These are phyloP conservation scores for Hoplostethus atlanticus DNA, from an alignment of 2,797 vertebrate species.

Conservation along the genomic window DNA sequence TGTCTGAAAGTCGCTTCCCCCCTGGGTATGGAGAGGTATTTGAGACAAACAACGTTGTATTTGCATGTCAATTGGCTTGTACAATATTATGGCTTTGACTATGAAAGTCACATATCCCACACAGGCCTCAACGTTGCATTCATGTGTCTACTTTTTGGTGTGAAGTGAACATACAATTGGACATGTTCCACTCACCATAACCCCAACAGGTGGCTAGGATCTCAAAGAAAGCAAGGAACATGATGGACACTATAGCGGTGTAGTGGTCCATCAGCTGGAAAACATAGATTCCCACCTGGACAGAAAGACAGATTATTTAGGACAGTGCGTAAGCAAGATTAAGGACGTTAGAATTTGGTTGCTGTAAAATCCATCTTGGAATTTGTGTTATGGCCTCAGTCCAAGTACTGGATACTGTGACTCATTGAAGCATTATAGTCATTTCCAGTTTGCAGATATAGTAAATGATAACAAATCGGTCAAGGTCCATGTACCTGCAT, in stretches of 20 bases:
- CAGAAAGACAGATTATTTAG: constrained; percentile 21
- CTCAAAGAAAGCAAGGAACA: constrained; percentile 87
- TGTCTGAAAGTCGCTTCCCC: constrained; percentile 78
- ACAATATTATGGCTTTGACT: background rate
- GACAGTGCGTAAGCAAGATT: background rate
- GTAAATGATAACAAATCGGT: background rate
- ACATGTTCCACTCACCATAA: constrained; percentile 75
- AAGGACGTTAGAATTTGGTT: background rate
- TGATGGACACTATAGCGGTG: constrained; percentile 86
- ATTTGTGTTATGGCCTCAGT: background rate
- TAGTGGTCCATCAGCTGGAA: constrained; percentile 89
- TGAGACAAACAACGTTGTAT: constrained; percentile 15
- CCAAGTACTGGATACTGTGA: background rate
- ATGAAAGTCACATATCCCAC: background rate
- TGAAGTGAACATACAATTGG: background rate
- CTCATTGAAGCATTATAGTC: background rate
- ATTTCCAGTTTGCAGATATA: background rate
- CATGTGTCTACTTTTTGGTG: background rate
- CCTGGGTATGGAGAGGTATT: constrained; percentile 60
- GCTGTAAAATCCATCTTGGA: too few relatives aligned
- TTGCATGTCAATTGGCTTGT: background rate
- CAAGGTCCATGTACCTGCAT: constrained; percentile 77
- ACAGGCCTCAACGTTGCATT: background rate
- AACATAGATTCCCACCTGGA: constrained; percentile 85
- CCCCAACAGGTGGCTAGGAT: constrained; percentile 82